phyloP scores from a whole-genome alignment of 1,140 invertebrate genomes.

The Drosophila ficusphila region DNA sequence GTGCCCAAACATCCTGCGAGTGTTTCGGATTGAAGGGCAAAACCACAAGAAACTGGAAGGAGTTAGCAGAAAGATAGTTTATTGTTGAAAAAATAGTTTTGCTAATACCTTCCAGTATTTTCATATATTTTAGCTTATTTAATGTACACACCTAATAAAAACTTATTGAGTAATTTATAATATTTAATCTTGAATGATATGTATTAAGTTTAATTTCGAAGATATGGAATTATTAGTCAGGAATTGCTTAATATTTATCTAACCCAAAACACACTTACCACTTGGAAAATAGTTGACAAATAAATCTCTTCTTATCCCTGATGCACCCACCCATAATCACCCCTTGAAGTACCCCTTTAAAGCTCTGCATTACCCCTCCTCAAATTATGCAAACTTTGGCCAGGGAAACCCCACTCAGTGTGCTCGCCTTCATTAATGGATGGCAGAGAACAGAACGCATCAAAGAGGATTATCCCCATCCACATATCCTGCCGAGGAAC shows the following conservation, averaged over 20 bases:
- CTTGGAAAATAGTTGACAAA: background rate
- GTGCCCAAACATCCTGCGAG: slow-evolving; percentile 5
- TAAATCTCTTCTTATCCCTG: background rate
- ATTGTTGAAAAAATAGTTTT: no score
- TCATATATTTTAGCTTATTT: no score
- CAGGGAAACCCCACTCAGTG: background rate
- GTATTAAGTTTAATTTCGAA: no score
- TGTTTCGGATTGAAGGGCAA: slow-evolving; percentile 14
- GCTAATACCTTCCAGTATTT: no score
- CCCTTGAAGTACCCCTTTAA: background rate
- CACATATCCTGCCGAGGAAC: slow-evolving; percentile 17
- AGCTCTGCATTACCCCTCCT: background rate
- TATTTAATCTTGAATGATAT: no score
- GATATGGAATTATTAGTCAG: no score
- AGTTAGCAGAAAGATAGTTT: background rate
- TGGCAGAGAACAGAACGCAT: slow-evolving; percentile 33
- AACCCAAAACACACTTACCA: no score
- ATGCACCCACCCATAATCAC: background rate
- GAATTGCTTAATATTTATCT: no score
- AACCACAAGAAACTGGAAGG: background rate
- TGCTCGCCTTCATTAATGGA: slow-evolving; percentile 29
- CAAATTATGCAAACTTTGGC: slow-evolving; percentile 6
- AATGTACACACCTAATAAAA: no score
- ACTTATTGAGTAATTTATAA: no score
- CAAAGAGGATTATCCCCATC: slow-evolving; percentile 16